phyloP scores from a whole-genome alignment of 1,140 invertebrate species.

The Brachionus koreanus region DNA sequence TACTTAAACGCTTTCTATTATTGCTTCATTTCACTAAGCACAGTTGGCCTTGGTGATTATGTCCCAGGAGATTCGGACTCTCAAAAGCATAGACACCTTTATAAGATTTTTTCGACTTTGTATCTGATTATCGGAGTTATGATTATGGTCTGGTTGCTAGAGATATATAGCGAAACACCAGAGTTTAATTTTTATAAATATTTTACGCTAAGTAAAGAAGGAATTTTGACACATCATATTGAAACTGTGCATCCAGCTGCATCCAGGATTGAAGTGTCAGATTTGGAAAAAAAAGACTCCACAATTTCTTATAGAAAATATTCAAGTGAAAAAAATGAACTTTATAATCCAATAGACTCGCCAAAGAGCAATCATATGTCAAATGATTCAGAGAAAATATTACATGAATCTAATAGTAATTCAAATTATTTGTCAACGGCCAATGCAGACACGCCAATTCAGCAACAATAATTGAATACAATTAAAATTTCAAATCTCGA shows the following conservation, averaged over 20 bases:
- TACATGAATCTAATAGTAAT: not conserved
- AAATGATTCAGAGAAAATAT: not conserved
- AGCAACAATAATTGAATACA: not conserved
- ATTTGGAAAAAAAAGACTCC: not conserved
- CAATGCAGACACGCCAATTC: not conserved
- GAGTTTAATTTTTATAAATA: slow-evolving; percentile 44
- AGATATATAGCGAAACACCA: slow-evolving; percentile 23
- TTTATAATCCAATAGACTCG: not conserved
- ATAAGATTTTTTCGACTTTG: slow-evolving; percentile 37
- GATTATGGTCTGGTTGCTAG: slow-evolving; percentile 27
- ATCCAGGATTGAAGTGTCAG: not conserved
- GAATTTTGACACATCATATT: slow-evolving; percentile 15
- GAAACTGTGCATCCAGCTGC: not conserved
- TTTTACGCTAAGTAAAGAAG: slow-evolving; percentile 28
- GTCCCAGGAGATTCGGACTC: slow-evolving; percentile 42
- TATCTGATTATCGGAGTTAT: slow-evolving; percentile 39
- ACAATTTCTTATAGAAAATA: not conserved
- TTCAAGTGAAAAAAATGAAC: not conserved
- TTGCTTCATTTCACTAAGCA: slow-evolving; percentile 96
- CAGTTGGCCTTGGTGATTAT: slow-evolving; percentile 67
- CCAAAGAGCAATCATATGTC: not conserved
- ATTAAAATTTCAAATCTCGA: not conserved
- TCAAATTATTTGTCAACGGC: not conserved
- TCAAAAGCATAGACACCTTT: slow-evolving; percentile 16
- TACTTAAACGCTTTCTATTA: slow-evolving; percentile 99